phyloP scores from a whole-genome alignment of 1,140 invertebrate genomes.

The Drosophila novamexicana region DNA sequence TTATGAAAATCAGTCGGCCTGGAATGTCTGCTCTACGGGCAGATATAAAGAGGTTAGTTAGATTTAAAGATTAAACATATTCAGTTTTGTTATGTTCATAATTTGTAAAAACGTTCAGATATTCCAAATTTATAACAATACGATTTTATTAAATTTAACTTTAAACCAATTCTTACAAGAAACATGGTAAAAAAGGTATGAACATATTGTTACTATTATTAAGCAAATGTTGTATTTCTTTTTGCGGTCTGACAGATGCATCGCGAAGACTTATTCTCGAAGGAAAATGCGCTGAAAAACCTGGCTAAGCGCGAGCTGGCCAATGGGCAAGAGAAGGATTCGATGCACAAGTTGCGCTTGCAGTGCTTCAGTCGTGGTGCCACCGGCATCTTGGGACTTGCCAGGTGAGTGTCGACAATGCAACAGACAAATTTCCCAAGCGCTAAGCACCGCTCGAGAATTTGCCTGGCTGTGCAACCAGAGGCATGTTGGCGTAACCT shows the following conservation, averaged over 20 bases:
- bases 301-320: conserved; percentile 88
- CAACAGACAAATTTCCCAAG: not conserved
- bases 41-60: too few species aligned
- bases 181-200: not conserved
- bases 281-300: conserved; percentile 92
- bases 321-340: conserved; percentile 88
- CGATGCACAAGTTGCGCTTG: conserved; percentile 93
- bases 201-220: not conserved
- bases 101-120: not conserved
- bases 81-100: not conserved
- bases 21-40: too few species aligned
- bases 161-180: not conserved
- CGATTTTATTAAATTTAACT: not conserved
- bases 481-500: conserved; percentile 23
- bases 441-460: not conserved
- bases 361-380: conserved; percentile 94
- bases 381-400: conserved; percentile 93
- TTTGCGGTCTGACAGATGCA: conserved; percentile 84
- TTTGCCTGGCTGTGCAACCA: conserved; percentile 9
- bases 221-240: not conserved
- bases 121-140: not conserved
- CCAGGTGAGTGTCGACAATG: conserved; percentile 86
- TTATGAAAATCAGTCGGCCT: too few species aligned
- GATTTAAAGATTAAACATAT: not conserved
- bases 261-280: conserved; percentile 89